Conservation (phyloP, 2,888 invertebrate genomes). For the Augiades crinisus region DNA sequence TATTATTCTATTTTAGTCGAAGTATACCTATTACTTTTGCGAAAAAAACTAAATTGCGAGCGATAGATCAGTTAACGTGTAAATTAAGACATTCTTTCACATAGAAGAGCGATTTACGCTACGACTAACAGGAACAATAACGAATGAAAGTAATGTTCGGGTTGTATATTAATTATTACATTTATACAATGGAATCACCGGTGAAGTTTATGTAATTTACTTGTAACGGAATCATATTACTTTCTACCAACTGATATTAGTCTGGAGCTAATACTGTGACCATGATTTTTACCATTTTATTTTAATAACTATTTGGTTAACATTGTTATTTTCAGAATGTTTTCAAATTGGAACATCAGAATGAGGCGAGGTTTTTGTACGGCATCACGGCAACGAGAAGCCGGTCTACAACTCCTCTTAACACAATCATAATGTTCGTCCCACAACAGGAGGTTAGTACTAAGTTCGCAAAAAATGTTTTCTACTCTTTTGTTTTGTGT, state of each 20-base stretch:
- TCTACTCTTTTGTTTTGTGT: too few species aligned
- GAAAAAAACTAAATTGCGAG: too few species aligned
- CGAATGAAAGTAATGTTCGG: background rate
- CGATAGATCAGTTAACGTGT: too few species aligned
- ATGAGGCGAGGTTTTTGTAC: slow-evolving; percentile 61
- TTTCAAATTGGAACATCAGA: slow-evolving; percentile 61
- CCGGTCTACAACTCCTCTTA: slow-evolving; percentile 88
- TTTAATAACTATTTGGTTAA: slow-evolving; percentile 18
- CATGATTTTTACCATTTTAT: slow-evolving; percentile 12
- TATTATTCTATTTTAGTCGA: too few species aligned
- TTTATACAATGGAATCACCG: slow-evolving; percentile 1
- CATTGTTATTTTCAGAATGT: slow-evolving; percentile 58
- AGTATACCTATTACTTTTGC: too few species aligned
- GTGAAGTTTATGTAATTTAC: slow-evolving; percentile 4
- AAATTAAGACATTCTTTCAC: background rate
- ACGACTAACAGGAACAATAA: background rate
- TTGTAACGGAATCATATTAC: background rate
- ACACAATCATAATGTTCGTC: slow-evolving; percentile 97
- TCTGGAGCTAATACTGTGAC: background rate
- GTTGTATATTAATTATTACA: slow-evolving; percentile 4
- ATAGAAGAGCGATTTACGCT: background rate
- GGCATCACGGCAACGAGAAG: slow-evolving; percentile 57
- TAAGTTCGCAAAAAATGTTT: background rate
- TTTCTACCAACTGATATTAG: background rate
- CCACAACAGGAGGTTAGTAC: slow-evolving; percentile 97